Evolutionary conservation across 2,113 vertebrate species (phyloP), one percentile per base, ranked within the genome.

Genomic region (Lepisosteus osseus): DNA sequence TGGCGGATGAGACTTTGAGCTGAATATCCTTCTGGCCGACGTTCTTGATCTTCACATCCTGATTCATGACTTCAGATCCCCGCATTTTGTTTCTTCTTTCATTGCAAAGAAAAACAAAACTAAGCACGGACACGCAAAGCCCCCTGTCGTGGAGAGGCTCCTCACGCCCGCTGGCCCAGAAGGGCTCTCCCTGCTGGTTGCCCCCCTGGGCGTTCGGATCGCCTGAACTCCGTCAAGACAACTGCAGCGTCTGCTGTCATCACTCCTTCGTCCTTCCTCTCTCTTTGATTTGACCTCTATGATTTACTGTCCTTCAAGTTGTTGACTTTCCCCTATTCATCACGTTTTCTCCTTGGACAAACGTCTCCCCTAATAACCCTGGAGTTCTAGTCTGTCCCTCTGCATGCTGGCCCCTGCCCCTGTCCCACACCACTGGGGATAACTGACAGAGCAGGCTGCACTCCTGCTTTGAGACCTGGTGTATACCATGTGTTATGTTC

Each of bases 131-230:
- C 55, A 76, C 55, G 57, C 45, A 73, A 47, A 68, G 71, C 79
- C 75, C 75, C 77, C 81, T 77, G 74, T 80, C 83, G 77, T 76
- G 83, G 70, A 73, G 76, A 79, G 74, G 74, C 79, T 83, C 70
- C 79, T 54, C 56, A 12, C 71, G 77, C 78, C 79, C 72, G 56
- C 55, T 41, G 67, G 82, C 86, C 88, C 83, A 82, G 80, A 75
- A 87, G 83, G 83, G 82, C 76, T 76, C 82, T 77, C 81, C 81
- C 86, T 82, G 85, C 83, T 79, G 81, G 83, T 83, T 77, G 77
- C 9, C 44, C 66, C 54, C 47, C 29, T 54, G 51, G 67, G 47
- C 47, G 59, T 69, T 62, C 72, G n/a, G 17, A 40, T 47, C 40
- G 54, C 40, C 63, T 54, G 66, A 68, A 29, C 13, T 12, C 66